phyloP scores from a whole-genome alignment of 2,113 vertebrate species.

The Dicerorhinus sumatrensis region DNA sequence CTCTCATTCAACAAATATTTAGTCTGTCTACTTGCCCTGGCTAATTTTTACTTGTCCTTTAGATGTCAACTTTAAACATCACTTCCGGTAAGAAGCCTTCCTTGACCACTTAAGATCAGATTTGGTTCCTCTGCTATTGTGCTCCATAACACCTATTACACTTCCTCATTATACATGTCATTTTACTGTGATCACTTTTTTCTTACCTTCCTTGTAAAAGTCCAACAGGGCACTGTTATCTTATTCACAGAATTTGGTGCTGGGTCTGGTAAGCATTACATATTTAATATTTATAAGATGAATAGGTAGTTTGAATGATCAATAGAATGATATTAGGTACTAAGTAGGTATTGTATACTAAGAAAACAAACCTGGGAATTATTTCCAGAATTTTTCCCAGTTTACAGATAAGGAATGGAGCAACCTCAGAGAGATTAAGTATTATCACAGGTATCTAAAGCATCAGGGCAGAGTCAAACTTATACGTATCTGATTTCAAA shows the following conservation, averaged over 20 bases:
- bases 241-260: neutral
- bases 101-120: neutral
- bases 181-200: neutral
- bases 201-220: neutral
- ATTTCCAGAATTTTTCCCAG: neutral
- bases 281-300: neutral
- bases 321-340: neutral
- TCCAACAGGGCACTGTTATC: neutral
- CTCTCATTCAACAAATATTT: neutral
- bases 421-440: neutral
- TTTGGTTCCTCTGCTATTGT: neutral
- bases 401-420: neutral
- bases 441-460: neutral
- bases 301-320: neutral
- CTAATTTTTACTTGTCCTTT: neutral
- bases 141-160: neutral
- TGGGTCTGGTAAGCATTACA: neutral
- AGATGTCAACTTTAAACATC: neutral
- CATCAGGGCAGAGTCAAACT: neutral
- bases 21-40: neutral
- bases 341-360: neutral
- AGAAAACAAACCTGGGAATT: slow-evolving; percentile 32
- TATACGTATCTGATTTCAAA: neutral
- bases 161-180: neutral
- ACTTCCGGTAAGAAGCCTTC: neutral